A percentile compares a stretch with the other conserved stretches of the same genome.
phyloP scores from a whole-genome alignment of 2,797 vertebrate genomes.

The Catharus ustulatus region DNA sequence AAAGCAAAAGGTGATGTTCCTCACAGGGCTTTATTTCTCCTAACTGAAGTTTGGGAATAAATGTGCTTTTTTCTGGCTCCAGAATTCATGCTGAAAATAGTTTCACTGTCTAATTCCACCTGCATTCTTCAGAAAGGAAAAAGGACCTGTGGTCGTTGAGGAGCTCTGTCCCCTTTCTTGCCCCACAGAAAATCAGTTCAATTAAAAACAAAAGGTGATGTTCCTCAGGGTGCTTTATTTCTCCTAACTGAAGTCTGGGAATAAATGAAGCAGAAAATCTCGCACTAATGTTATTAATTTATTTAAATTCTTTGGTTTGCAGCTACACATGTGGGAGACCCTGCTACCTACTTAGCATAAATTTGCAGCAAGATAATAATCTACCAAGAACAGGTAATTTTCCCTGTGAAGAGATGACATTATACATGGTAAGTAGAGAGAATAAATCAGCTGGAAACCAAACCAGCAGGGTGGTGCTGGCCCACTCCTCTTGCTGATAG shows the following conservation, averaged over 20 bases:
- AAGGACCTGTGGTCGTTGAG: background rate
- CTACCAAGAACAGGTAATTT: background rate
- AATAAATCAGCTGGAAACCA: background rate
- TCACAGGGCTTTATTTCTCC: background rate
- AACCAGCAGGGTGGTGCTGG: background rate
- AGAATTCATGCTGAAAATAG: background rate
- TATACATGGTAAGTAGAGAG: background rate
- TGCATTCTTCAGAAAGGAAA: background rate
- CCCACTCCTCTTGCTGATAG: background rate
- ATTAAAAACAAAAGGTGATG: background rate
- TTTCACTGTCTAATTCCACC: background rate
- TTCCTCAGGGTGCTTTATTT: background rate
- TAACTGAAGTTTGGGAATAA: background rate
- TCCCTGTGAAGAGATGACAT: background rate
- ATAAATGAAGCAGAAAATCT: background rate
- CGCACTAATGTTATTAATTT: background rate
- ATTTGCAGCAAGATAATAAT: background rate
- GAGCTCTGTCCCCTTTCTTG: background rate
- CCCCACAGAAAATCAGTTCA: background rate
- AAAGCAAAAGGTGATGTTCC: background rate
- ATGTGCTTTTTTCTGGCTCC: background rate
- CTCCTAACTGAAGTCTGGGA: background rate
- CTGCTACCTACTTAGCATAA: background rate
- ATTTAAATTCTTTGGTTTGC: slow-evolving; percentile 9
- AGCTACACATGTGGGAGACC: background rate